Conservation (phyloP, 2,797 vertebrate species). For the Smutsia gigantea region DNA sequence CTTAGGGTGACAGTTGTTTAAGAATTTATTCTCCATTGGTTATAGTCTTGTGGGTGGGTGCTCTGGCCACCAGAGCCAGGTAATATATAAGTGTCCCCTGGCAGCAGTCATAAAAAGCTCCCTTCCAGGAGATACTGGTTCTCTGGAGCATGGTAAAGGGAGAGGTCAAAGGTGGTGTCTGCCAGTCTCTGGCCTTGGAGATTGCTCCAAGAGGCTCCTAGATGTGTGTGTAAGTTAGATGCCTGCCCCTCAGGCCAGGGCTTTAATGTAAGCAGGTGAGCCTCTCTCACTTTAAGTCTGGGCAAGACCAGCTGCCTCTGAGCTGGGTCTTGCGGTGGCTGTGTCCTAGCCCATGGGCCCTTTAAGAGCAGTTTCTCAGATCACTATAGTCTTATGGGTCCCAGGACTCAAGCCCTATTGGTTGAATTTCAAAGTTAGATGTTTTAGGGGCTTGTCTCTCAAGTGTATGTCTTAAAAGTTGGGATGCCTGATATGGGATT, state of each 20-base stretch:
- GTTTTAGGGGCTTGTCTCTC: background rate
- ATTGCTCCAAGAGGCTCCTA: background rate
- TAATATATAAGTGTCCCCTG: too few relatives aligned
- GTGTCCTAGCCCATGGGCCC: background rate
- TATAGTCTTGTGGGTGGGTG: background rate
- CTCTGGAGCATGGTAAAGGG: background rate
- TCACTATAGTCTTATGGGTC: background rate
- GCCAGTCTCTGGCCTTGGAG: background rate
- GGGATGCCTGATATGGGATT: background rate
- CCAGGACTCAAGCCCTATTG: too few relatives aligned
- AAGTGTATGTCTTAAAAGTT: background rate
- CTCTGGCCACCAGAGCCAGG: too few relatives aligned
- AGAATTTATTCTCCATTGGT: background rate
- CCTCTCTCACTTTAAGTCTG: background rate
- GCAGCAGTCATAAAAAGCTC: background rate
- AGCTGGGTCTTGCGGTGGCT: too few relatives aligned
- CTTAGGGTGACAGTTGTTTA: background rate
- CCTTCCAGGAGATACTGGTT: background rate
- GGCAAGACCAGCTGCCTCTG: background rate
- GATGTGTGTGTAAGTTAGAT: background rate
- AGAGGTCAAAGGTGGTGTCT: background rate
- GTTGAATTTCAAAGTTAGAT: background rate
- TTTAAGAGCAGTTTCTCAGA: background rate
- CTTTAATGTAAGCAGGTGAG: background rate
- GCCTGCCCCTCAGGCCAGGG: background rate